Evolutionary conservation across 2,888 invertebrate genomes (phyloP), one percentile per base, ranked within the genome.

Genomic region (Hypsopygia costalis): DNA sequence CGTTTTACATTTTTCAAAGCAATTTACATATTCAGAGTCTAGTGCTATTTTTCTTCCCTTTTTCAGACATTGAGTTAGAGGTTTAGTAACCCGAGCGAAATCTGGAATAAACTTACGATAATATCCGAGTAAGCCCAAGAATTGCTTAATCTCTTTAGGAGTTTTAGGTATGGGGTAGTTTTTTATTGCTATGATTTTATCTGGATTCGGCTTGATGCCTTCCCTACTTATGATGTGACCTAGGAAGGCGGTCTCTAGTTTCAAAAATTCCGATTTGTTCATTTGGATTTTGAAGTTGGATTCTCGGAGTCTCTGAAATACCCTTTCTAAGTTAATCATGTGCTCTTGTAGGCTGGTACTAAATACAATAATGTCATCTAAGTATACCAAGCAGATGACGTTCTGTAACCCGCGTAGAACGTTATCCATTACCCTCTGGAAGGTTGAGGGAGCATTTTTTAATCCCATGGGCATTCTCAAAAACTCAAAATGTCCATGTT

Each of bases 181-280:
- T 6, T 27, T 1, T 8, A 35, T 27, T 7, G 28, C 35, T 12
- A 11, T 9, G 1, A 35, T 45, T 42, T 40, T 47, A n/a, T 44
- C 46, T 6, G 42, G 44, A 9, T 49, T 47, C 3, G 51, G 44
- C 27, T 51, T 51, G 6, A 52, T 38, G 11, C 47, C 46, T 1
- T 49, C 47, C 0, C 22, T 36, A 1, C 20, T 41, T 1, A 49
- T 47, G 3, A 46, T 27, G 22, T 46, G 46, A 1, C 43, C 45
- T 9, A 44, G 35, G 34, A 44, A 46, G n/a, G 37, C 37, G 2
- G 43, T 49, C 41, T 55, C 51, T 10, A 39, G 16, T 21, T 46
- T 47, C 5, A 54, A 11, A 34, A 54, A 54, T 22, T 56, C 50
- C 0, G 45, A 54, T 11, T 57, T 55, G 22, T 55, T 47, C 40